Percentiles rank a stretch among this genome's conserved stretches.
Evolutionary conservation across 2,797 vertebrate genomes (phyloP).

Genomic region (Rhinoraja longicauda): DNA sequence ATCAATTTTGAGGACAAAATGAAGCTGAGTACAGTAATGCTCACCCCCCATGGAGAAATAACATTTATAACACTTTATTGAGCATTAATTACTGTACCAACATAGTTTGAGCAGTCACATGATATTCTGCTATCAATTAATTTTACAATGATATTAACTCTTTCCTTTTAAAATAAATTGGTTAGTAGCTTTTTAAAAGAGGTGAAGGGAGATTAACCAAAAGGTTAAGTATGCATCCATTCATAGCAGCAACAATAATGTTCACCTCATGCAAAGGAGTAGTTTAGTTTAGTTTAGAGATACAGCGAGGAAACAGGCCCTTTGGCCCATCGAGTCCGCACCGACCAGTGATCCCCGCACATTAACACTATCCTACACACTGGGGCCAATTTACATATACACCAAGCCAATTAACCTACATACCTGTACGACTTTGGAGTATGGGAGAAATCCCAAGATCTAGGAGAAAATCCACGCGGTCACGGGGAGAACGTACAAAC

Average conservation of each 20-base stretch:
- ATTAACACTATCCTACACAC: too few species aligned
- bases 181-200: neutral
- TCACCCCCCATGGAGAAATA: neutral
- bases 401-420: too few species aligned
- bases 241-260: neutral
- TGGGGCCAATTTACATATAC: too few species aligned
- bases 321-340: too few species aligned
- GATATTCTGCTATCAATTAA: neutral
- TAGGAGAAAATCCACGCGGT: too few species aligned
- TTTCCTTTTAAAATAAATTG: neutral
- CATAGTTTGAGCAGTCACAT: neutral
- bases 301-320: too few species aligned
- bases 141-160: neutral
- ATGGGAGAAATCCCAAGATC: too few species aligned
- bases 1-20: neutral
- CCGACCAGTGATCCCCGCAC: too few species aligned
- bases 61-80: neutral
- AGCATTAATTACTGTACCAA: neutral
- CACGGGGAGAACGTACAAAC: too few species aligned
- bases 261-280: neutral
- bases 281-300: too few species aligned
- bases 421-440: too few species aligned
- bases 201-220: neutral
- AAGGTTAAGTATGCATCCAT: neutral
- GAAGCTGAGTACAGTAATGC: neutral